Percentiles rank a stretch among this genome's conserved stretches.
Conservation (phyloP, 2,888 invertebrate species). For the Erebia ligea region DNA sequence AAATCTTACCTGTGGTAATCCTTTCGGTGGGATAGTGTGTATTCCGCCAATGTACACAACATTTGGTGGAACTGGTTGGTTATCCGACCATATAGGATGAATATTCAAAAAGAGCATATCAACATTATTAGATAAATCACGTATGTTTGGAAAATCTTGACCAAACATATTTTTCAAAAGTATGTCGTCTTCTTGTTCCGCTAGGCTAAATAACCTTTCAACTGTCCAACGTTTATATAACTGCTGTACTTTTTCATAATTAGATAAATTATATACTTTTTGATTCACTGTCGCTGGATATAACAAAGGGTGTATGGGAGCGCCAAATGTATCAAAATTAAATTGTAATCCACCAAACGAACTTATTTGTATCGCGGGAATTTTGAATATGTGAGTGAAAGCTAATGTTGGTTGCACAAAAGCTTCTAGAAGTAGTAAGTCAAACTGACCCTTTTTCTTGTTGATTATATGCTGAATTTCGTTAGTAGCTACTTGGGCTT, state of each 20-base stretch:
- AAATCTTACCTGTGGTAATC: conserved; percentile 52
- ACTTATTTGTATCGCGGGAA: conserved; percentile 53
- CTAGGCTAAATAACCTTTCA: not conserved
- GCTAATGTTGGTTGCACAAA: conserved; percentile 41
- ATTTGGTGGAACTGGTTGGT: conserved; percentile 65
- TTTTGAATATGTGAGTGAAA: conserved; percentile 52
- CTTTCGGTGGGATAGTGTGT: conserved; percentile 58
- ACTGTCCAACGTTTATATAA: conserved; percentile 37
- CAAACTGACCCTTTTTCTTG: conserved; percentile 43
- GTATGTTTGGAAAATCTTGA: conserved; percentile 43
- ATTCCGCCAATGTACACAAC: conserved; percentile 67
- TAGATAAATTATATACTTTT: conserved; percentile 45
- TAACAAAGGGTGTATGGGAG: conserved; percentile 49
- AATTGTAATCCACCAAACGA: conserved; percentile 45
- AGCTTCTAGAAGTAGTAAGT: conserved; percentile 55
- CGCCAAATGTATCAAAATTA: conserved; percentile 45
- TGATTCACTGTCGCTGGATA: conserved; percentile 46
- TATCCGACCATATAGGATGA: conserved; percentile 60
- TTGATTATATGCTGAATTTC: conserved; percentile 47
- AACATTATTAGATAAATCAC: conserved; percentile 50
- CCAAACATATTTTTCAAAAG: conserved; percentile 49
- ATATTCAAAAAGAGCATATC: conserved; percentile 67
- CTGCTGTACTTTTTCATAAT: conserved; percentile 49
- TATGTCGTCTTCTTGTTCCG: conserved; percentile 36
- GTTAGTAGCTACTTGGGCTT: conserved; percentile 41